Percentiles rank a stretch among this genome's conserved stretches.
Conservation (phyloP, 2,888 invertebrate genomes). For the Malthinus seriepunctatus region DNA sequence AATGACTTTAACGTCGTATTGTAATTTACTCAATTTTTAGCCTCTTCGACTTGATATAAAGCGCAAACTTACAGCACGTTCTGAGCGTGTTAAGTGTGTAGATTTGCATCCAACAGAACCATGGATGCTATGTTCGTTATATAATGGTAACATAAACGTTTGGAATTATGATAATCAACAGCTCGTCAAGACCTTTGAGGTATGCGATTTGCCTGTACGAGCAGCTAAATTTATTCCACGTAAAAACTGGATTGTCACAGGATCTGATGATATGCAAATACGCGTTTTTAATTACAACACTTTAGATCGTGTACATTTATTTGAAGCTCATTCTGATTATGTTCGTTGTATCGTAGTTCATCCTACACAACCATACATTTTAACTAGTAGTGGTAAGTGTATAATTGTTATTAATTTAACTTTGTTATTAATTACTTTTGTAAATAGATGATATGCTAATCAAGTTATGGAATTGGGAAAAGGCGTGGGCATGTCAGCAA, state of each 20-base stretch:
- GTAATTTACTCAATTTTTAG: conserved; percentile 56
- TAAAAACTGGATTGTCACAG: conserved; percentile 98
- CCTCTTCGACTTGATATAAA: conserved; percentile 98
- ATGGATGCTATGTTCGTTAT: conserved; percentile 97
- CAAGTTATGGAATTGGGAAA: conserved; percentile 99
- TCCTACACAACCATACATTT: conserved; percentile 94
- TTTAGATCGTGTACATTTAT: conserved; percentile 90
- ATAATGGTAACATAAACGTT: conserved; percentile 99
- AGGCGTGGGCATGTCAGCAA: conserved; percentile 96
- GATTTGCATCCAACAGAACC: conserved; percentile 98
- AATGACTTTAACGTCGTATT: background rate
- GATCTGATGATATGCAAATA: conserved; percentile 95
- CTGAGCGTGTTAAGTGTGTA: conserved; percentile 97
- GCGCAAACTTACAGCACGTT: conserved; percentile 94
- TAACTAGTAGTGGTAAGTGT: conserved; percentile 93
- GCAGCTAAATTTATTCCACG: conserved; percentile 95
- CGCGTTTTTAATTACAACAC: conserved; percentile 99
- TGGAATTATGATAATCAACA: conserved; percentile 98
- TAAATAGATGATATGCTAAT: conserved; percentile 94
- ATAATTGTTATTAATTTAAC: background rate
- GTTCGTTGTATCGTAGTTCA: conserved; percentile 95
- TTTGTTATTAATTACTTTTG: conserved; percentile 27
- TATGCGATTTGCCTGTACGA: conserved; percentile 95
- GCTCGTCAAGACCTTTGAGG: conserved; percentile 86
- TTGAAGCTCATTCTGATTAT: conserved; percentile 99